Evolutionary conservation across 2,888 invertebrate genomes (phyloP), one percentile per base, ranked within the genome.

Genomic region (Oscheius sp.): DNA sequence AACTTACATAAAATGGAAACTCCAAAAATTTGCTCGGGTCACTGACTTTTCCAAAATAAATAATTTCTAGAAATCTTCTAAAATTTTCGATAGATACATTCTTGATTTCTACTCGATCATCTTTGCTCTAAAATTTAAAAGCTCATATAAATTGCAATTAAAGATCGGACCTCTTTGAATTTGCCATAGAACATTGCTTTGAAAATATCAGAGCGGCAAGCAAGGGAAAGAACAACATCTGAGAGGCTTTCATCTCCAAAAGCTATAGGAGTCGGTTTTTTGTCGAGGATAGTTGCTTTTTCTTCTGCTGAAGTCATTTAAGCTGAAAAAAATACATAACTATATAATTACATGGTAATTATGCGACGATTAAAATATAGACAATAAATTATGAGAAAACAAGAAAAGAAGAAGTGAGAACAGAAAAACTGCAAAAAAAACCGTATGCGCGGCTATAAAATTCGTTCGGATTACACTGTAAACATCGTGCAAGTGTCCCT

Each of bases 131-230:
- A 3, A 49, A 18, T 13, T n/a, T n/a, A n/a, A 49, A 7, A 18
- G 25, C 23, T 13, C 7, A 55, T 25, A 55, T 23, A n/a, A 35
- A 6, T 35, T 35, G 35, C 9, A 35, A 6, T 35, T 23, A 21
- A 23, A 55, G 5, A 55, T 3, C 23, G 7, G 2, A 55, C 55
- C 3, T 55, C 55, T 55, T 23, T 23, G 25, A 21, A 55, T 18
- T 55, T 23, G 7, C 25, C 25, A 55, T 55, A 55, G 25, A 55
- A 55, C 55, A 55, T 55, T 25, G 55, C 25, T 25, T 55, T 55
- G 55, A 55, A 55, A 55, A 23, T 5, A 23, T 21, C 25, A 55
- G 55, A 55, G 5, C 21, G 9, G 23, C 2, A 21, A 13, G 55
- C 55, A 25, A 55, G 55, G 23, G 13, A 25, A 49, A 49, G 16